These are phyloP conservation scores for Echeneis naucrates DNA, from an alignment of 2,797 vertebrate species.

Conservation along the genomic window DNA sequence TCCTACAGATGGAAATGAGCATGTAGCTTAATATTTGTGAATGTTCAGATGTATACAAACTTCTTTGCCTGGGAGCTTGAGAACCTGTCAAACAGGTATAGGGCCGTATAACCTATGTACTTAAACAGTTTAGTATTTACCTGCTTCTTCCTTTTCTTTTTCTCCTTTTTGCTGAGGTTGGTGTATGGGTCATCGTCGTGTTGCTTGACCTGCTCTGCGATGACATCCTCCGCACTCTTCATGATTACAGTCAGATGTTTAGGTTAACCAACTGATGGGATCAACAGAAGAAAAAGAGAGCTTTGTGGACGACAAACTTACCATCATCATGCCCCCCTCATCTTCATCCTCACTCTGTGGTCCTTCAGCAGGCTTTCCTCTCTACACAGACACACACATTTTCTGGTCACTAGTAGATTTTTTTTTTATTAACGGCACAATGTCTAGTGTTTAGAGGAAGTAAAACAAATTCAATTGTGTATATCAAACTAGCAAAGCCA, in stretches of 20 bases:
- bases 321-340: constrained; percentile 81
- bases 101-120: too few species aligned
- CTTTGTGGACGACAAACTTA: constrained; percentile 27
- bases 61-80: too few species aligned
- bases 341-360: constrained; percentile 72
- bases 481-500: too few species aligned
- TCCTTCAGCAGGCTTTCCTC: constrained; percentile 59
- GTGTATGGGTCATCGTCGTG: constrained; percentile 85
- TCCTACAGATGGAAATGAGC: too few species aligned
- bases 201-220: constrained; percentile 79
- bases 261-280: neutral
- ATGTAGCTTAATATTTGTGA: too few species aligned
- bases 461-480: neutral
- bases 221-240: constrained; percentile 82
- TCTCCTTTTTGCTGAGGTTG: constrained; percentile 93
- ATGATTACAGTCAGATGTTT: neutral
- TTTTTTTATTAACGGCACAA: neutral
- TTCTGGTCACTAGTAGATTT: constrained; percentile 34
- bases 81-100: too few species aligned
- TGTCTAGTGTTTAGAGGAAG: too few species aligned
- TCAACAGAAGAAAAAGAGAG: neutral
- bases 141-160: constrained; percentile 93
- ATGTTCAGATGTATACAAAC: too few species aligned
- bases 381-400: constrained; percentile 62
- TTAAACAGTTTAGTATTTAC: constrained; percentile 76